These are phyloP conservation scores for Agonopterix arenella DNA, from an alignment of 2,888 invertebrate genomes.

Conservation along the genomic window DNA sequence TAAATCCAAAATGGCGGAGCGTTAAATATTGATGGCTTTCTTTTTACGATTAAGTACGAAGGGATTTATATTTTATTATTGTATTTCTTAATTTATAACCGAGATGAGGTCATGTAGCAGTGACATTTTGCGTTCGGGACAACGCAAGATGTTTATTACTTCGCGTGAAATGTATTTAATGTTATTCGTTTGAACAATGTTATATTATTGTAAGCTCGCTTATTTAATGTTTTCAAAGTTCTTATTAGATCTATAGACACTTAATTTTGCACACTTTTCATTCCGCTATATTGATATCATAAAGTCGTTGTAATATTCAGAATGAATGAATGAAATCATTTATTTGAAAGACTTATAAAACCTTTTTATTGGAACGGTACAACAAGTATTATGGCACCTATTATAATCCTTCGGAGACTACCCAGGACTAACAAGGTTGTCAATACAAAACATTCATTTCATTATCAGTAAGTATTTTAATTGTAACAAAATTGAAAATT, in stretches of 20 bases:
- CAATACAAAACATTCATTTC: too few relatives aligned
- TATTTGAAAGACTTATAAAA: too few relatives aligned
- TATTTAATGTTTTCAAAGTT: background rate
- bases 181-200: slow-evolving; percentile 1
- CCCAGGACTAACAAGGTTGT: too few relatives aligned
- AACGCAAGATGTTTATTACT: slow-evolving; percentile 16
- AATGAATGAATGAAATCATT: too few relatives aligned
- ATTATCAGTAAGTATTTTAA: too few relatives aligned
- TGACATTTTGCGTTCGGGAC: slow-evolving; percentile 21
- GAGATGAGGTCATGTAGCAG: slow-evolving; percentile 29
- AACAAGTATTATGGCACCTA: too few relatives aligned
- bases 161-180: slow-evolving; percentile 15
- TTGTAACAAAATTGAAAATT: too few relatives aligned
- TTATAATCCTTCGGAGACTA: too few relatives aligned
- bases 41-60: slow-evolving; percentile 42
- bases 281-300: background rate
- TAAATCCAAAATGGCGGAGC: slow-evolving; percentile 45
- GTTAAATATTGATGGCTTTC: slow-evolving; percentile 53
- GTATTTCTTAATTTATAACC: slow-evolving; percentile 41
- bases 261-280: background rate
- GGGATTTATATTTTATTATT: slow-evolving; percentile 40
- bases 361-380: too few relatives aligned
- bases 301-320: too few relatives aligned
- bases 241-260: background rate
- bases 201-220: slow-evolving; percentile 4